These are phyloP conservation scores for Pristionchus japonicus DNA, from an alignment of 2,888 invertebrate species.

Conservation along the genomic window DNA sequence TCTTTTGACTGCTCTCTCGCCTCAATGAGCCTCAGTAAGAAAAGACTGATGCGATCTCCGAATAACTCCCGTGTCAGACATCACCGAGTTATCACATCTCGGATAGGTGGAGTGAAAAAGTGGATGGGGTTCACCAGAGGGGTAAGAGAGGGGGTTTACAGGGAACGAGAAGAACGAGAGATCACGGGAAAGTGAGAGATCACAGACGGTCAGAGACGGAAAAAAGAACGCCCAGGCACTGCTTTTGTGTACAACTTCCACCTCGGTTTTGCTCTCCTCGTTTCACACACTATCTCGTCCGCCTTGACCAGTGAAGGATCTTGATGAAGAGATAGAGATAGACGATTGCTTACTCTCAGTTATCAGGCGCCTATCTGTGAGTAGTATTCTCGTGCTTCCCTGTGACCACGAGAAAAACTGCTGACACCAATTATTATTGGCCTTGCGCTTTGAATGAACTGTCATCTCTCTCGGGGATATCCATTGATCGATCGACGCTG, in stretches of 20 bases:
- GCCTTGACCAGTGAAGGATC: neutral
- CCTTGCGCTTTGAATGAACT: neutral
- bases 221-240: conserved; percentile 9
- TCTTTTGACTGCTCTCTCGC: too few species aligned
- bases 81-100: neutral
- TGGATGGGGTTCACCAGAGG: neutral
- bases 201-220: neutral
- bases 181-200: conserved; percentile 4
- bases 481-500: neutral
- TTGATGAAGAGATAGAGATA: neutral
- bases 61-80: neutral
- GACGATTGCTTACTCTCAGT: neutral
- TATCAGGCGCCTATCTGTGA: neutral
- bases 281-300: neutral
- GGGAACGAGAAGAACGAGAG: conserved; percentile 47
- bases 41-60: neutral
- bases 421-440: neutral
- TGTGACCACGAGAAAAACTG: neutral
- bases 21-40: too few species aligned
- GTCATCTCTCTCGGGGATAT: too few species aligned
- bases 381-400: neutral
- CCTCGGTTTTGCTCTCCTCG: neutral
- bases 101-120: neutral
- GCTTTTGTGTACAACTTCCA: neutral
- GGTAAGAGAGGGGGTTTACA: neutral